Evolutionary conservation across 2,113 vertebrate genomes (phyloP).

Genomic region (Odontesthes bonariensis): DNA sequence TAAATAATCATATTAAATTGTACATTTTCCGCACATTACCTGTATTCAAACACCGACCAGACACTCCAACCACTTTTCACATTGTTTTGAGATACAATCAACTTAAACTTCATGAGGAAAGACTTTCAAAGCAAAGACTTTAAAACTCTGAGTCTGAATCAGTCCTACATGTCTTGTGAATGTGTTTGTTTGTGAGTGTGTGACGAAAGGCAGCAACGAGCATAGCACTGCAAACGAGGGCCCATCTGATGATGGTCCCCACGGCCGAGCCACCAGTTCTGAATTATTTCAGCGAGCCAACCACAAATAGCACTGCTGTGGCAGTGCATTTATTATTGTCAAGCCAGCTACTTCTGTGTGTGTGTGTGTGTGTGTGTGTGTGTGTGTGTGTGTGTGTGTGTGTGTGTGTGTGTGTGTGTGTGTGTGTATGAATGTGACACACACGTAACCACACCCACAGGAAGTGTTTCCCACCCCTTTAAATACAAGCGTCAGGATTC

Average conservation of each 20-base stretch:
- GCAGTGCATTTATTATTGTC: constrained; percentile 76
- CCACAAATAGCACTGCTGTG: constrained; percentile 72
- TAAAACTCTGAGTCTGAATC: neutral
- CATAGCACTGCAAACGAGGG: constrained; percentile 57
- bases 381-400: constrained; percentile 11
- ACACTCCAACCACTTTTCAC: too few species aligned
- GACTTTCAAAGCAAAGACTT: too few species aligned
- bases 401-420: constrained; percentile 32
- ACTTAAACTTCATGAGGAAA: too few species aligned
- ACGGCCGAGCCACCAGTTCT: constrained; percentile 47
- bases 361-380: constrained; percentile 24
- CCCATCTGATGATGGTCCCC: constrained; percentile 67
- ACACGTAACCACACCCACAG: constrained; percentile 20
- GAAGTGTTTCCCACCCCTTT: constrained; percentile 61
- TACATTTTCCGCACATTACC: too few species aligned
- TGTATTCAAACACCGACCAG: too few species aligned
- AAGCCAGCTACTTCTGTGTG: constrained; percentile 42
- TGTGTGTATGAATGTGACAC: constrained; percentile 23
- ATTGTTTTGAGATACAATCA: too few species aligned
- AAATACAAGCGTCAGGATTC: constrained; percentile 68
- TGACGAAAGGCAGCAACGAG: constrained; percentile 65
- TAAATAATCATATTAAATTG: too few species aligned
- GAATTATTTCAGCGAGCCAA: constrained; percentile 74
- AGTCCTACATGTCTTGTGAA: constrained; percentile 6
- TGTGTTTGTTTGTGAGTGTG: constrained; percentile 38